Percentiles rank a stretch among this genome's conserved stretches.
Evolutionary conservation across 2,797 vertebrate species (phyloP).

Genomic region (Pseudochirops cupreus): DNA sequence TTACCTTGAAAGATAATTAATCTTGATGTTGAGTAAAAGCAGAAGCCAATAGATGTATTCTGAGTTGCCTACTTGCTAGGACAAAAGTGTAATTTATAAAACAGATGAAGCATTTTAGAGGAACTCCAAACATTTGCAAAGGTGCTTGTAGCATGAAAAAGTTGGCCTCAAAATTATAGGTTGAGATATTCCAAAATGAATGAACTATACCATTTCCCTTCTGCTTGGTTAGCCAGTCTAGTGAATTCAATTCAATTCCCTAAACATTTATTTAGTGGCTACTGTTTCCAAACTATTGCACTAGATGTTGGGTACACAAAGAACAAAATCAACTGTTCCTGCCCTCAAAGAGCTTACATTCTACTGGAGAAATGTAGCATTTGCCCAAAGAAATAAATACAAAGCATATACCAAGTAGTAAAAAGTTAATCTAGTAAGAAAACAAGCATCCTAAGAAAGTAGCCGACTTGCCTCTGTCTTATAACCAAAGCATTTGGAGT

Average conservation of each 20-base stretch:
- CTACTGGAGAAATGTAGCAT: background rate
- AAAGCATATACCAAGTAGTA: background rate
- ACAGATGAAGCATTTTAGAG: constrained; percentile 21
- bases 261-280: background rate
- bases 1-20: constrained; percentile 73
- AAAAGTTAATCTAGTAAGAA: background rate
- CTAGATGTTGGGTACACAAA: background rate
- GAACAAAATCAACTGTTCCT: background rate
- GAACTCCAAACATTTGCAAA: constrained; percentile 34
- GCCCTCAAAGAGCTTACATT: background rate
- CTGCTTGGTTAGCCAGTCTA: background rate
- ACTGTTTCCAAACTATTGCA: background rate
- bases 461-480: background rate
- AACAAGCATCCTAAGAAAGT: constrained; percentile 7
- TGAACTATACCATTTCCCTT: background rate
- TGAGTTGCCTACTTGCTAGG: constrained; percentile 20
- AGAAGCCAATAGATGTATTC: constrained; percentile 29
- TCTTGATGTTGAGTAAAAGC: constrained; percentile 49
- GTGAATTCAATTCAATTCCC: background rate
- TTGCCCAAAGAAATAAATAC: background rate
- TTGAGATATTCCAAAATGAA: background rate
- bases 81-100: constrained; percentile 25
- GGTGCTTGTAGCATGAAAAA: background rate
- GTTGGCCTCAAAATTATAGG: constrained; percentile 1
- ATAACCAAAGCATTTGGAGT: background rate